These are phyloP conservation scores for Pegoplata infirma DNA, from an alignment of 2,888 invertebrate species.

Conservation along the genomic window DNA sequence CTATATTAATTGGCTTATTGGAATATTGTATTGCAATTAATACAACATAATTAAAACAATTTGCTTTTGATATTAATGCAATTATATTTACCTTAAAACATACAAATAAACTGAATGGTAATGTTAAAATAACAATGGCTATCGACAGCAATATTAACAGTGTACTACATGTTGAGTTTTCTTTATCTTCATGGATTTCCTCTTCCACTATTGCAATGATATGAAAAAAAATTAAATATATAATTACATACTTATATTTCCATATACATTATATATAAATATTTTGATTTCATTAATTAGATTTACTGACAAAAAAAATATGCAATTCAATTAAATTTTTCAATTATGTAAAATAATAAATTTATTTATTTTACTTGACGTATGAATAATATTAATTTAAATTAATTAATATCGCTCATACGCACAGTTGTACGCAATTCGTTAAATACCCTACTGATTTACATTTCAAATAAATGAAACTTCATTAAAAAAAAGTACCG, in stretches of 20 bases:
- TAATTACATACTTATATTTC: neutral
- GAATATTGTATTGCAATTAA: neutral
- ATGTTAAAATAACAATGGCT: constrained; percentile 87
- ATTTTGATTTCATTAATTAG: neutral
- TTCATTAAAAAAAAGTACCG: too few relatives aligned
- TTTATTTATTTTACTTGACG: neutral
- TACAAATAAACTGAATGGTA: constrained; percentile 93
- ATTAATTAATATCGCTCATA: neutral
- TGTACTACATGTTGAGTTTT: constrained; percentile 87
- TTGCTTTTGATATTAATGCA: too few relatives aligned
- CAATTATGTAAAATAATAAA: neutral
- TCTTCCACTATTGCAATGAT: constrained; percentile 76
- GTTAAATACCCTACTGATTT: too few relatives aligned
- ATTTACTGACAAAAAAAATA: too few relatives aligned
- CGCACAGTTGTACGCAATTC: neutral
- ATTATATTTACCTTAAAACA: constrained; percentile 95
- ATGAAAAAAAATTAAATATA: constrained; percentile 7
- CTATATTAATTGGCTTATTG: neutral
- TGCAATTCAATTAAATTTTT: neutral
- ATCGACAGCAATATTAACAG: constrained; percentile 88
- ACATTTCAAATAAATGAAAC: too few relatives aligned
- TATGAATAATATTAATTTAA: neutral
- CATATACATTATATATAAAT: neutral
- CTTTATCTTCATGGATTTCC: constrained; percentile 80
- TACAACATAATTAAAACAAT: too few relatives aligned